Conservation (phyloP, 2,888 invertebrate species). For the Sinopyrophorus schimmeli region DNA sequence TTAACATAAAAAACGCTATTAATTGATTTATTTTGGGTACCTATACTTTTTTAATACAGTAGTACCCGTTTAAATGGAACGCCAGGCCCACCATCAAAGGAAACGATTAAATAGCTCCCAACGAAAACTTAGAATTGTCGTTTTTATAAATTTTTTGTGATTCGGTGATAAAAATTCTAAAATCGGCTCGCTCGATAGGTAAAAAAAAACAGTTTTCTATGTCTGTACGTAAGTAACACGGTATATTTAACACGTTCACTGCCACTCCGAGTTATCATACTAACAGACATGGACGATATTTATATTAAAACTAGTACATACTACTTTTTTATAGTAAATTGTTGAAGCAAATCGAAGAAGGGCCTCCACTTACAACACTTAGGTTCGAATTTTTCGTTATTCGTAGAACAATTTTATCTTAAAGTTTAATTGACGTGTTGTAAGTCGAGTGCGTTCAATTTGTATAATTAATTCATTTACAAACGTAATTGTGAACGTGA, state of each 20-base stretch:
- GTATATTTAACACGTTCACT: slow-evolving; percentile 53
- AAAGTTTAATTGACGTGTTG: slow-evolving; percentile 9
- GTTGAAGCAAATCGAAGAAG: slow-evolving; percentile 16
- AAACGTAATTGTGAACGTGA: slow-evolving; percentile 44
- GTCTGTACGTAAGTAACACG: slow-evolving; percentile 45
- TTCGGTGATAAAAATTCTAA: slow-evolving; percentile 12
- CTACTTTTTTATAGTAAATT: slow-evolving; percentile 9
- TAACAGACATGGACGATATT: slow-evolving; percentile 41
- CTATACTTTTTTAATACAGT: no score
- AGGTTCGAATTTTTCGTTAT: no score
- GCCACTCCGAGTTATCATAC: slow-evolving; percentile 51
- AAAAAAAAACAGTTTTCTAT: slow-evolving; percentile 29
- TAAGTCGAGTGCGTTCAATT: slow-evolving; percentile 23
- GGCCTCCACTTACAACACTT: slow-evolving; percentile 25
- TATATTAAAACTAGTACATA: slow-evolving; percentile 7
- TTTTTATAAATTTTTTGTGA: no score
- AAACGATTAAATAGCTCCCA: no score
- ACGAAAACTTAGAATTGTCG: no score
- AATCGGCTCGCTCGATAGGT: slow-evolving; percentile 9
- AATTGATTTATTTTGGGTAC: no score
- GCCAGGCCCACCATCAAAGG: no score
- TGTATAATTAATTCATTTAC: slow-evolving; percentile 25
- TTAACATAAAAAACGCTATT: no score
- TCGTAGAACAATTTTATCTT: no score
- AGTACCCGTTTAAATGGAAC: no score